Conservation (phyloP, 2,797 vertebrate genomes). For the Ptychadena robeensis region DNA sequence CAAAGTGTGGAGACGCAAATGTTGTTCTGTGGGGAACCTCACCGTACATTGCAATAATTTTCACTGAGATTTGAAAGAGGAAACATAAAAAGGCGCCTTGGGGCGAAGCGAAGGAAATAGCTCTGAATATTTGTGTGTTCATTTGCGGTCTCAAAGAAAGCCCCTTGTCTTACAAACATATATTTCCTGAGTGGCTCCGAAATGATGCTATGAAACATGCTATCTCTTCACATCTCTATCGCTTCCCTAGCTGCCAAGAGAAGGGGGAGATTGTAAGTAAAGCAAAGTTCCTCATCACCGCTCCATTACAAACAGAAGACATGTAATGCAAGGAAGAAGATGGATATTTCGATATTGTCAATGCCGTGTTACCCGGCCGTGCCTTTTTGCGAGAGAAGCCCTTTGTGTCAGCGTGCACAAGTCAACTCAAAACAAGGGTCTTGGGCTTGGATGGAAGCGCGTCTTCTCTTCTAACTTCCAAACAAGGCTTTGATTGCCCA, state of each 20-base stretch:
- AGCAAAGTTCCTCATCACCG: constrained; percentile 2
- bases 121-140: constrained; percentile 25
- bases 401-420: neutral
- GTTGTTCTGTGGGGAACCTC: neutral
- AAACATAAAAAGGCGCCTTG: constrained; percentile 39
- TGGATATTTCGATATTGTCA: neutral
- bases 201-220: neutral
- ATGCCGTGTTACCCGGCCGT: neutral
- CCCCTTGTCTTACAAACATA: constrained; percentile 31
- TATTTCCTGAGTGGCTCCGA: constrained; percentile 24
- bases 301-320: neutral
- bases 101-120: constrained; percentile 15
- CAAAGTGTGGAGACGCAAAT: neutral
- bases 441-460: neutral
- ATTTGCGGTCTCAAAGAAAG: constrained; percentile 25
- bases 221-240: constrained; percentile 22
- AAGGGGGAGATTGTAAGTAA: constrained; percentile 11
- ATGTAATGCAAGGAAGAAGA: neutral
- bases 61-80: neutral
- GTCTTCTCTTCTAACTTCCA: neutral
- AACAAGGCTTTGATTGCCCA: constrained; percentile 16
- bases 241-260: constrained; percentile 20
- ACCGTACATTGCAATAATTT: constrained; percentile 22
- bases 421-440: neutral
- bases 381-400: neutral